Evolutionary conservation across 2,888 invertebrate genomes (phyloP).

Genomic region (Anodontia alba): DNA sequence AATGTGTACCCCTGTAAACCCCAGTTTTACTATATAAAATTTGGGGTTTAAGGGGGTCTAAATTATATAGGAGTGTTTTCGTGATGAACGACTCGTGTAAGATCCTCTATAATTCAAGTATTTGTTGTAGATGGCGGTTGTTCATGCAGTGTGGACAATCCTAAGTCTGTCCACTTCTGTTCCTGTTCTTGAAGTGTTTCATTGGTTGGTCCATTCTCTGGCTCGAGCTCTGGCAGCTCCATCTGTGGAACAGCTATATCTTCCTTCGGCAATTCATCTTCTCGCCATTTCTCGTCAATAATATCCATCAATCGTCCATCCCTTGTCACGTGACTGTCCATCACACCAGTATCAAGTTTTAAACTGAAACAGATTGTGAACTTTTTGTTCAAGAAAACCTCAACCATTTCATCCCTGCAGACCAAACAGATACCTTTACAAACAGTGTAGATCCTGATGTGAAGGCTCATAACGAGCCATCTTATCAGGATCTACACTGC

Average conservation of each 20-base stretch:
- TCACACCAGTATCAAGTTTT: conserved; percentile 80
- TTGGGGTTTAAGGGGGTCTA: too few relatives aligned
- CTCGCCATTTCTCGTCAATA: conserved; percentile 94
- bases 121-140: conserved; percentile 68
- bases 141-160: conserved; percentile 78
- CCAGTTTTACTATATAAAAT: too few relatives aligned
- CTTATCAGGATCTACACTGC: too few relatives aligned
- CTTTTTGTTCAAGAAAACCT: too few relatives aligned
- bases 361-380: not conserved
- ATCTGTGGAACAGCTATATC: conserved; percentile 93
- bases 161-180: conserved; percentile 89
- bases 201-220: conserved; percentile 91
- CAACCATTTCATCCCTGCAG: too few relatives aligned
- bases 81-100: too few relatives aligned
- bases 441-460: too few relatives aligned
- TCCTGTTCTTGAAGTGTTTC: conserved; percentile 95
- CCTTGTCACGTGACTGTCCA: conserved; percentile 92
- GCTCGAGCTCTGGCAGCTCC: conserved; percentile 96
- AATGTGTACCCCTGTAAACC: too few relatives aligned
- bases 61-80: too few relatives aligned
- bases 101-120: not conserved
- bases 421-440: too few relatives aligned
- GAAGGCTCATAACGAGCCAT: too few relatives aligned
- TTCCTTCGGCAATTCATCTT: conserved; percentile 89
- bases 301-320: conserved; percentile 91